Evolutionary conservation across 2,797 vertebrate species (phyloP).

Genomic region (Darevskia nairensis): DNA sequence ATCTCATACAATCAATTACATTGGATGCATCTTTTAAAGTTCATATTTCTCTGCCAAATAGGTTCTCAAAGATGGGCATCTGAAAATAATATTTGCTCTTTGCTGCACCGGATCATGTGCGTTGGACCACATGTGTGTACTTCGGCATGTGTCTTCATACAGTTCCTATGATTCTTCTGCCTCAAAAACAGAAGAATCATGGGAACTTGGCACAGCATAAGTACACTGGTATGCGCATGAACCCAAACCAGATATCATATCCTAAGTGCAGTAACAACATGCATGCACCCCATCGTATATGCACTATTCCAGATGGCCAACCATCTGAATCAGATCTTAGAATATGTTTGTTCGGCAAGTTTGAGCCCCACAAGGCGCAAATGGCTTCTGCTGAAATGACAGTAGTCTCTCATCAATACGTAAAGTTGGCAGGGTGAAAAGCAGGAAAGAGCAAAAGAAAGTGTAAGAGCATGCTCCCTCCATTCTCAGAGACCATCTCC

Average conservation of each 20-base stretch:
- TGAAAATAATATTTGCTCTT: not conserved
- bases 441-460: not conserved
- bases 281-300: not conserved
- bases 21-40: not conserved
- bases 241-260: not conserved
- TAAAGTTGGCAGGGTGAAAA: not conserved
- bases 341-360: not conserved
- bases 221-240: not conserved
- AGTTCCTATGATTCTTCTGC: not conserved
- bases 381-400: not conserved
- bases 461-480: not conserved
- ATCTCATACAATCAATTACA: not conserved
- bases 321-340: not conserved
- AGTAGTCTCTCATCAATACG: not conserved
- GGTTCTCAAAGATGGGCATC: not conserved
- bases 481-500: not conserved
- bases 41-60: not conserved
- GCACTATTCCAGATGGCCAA: not conserved
- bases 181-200: not conserved
- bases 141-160: not conserved
- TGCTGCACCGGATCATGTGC: not conserved
- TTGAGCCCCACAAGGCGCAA: not conserved
- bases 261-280: too few species aligned
- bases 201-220: not conserved
- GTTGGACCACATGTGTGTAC: not conserved